Evolutionary conservation across 2,797 vertebrate genomes (phyloP).

Genomic region (Macropodus opercularis): DNA sequence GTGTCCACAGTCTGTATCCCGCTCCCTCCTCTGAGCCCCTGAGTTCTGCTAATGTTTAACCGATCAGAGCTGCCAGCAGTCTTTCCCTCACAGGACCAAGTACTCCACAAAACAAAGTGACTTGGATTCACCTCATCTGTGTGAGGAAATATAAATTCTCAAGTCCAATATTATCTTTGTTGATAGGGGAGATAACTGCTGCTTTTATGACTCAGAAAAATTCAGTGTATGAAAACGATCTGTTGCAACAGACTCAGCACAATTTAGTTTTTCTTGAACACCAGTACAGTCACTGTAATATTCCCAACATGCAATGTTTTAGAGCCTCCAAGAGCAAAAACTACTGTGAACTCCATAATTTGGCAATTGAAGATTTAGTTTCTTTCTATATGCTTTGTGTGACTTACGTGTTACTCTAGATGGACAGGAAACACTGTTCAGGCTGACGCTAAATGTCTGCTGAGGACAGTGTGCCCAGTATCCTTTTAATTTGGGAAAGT

Average conservation of each 20-base stretch:
- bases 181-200: slow-evolving; percentile 35
- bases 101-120: slow-evolving; percentile 51
- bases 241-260: slow-evolving; percentile 20
- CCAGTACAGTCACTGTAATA: slow-evolving; percentile 11
- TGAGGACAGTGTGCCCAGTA: background rate
- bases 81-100: slow-evolving; percentile 42
- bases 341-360: no score
- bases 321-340: background rate
- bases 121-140: slow-evolving; percentile 50
- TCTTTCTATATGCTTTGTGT: background rate
- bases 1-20: slow-evolving; percentile 34
- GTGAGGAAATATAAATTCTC: slow-evolving; percentile 35
- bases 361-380: background rate
- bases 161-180: slow-evolving; percentile 46
- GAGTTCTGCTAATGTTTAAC: slow-evolving; percentile 75
- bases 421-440: no score
- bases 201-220: slow-evolving; percentile 34
- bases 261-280: slow-evolving; percentile 9
- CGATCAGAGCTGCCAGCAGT: slow-evolving; percentile 68
- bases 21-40: slow-evolving; percentile 71
- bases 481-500: background rate
- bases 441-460: no score
- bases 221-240: slow-evolving; percentile 20
- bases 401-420: no score
- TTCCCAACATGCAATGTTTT: slow-evolving; percentile 12